phyloP scores from a whole-genome alignment of 2,888 invertebrate species.

The Orthosia incerta region DNA sequence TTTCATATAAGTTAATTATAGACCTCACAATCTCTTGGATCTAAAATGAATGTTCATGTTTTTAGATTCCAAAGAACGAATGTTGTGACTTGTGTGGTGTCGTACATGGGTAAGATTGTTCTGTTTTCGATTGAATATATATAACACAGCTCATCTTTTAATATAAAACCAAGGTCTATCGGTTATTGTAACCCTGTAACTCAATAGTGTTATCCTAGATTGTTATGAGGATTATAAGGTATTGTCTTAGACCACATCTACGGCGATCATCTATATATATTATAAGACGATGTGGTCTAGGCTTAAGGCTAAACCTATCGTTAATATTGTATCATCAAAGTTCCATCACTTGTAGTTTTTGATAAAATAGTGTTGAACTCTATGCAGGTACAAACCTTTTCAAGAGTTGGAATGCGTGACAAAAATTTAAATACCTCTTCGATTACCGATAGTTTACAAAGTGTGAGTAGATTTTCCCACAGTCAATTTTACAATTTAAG shows the following conservation, averaged over 20 bases:
- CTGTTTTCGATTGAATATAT: too few species aligned
- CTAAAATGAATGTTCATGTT: constrained; percentile 74
- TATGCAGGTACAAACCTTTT: too few species aligned
- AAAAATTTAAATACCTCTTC: too few species aligned
- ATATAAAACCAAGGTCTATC: neutral
- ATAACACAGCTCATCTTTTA: neutral
- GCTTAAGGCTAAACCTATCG: neutral
- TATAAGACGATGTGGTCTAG: too few species aligned
- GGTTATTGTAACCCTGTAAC: neutral
- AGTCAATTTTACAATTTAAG: neutral
- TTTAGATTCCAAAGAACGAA: neutral
- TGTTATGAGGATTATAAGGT: neutral
- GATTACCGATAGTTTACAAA: neutral
- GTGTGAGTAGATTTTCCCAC: neutral
- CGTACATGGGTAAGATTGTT: too few species aligned
- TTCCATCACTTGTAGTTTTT: neutral
- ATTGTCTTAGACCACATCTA: constrained; percentile 20
- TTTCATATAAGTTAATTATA: constrained; percentile 97
- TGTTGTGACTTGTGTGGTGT: too few species aligned
- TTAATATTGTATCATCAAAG: too few species aligned
- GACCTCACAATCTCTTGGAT: constrained; percentile 99
- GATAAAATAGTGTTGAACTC: too few species aligned
- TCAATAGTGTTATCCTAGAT: constrained; percentile 7
- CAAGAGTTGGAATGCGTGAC: too few species aligned
- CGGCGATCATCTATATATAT: too few species aligned